Evolutionary conservation across 2,797 vertebrate species (phyloP).

Genomic region (Ctenosaura bakeri): DNA sequence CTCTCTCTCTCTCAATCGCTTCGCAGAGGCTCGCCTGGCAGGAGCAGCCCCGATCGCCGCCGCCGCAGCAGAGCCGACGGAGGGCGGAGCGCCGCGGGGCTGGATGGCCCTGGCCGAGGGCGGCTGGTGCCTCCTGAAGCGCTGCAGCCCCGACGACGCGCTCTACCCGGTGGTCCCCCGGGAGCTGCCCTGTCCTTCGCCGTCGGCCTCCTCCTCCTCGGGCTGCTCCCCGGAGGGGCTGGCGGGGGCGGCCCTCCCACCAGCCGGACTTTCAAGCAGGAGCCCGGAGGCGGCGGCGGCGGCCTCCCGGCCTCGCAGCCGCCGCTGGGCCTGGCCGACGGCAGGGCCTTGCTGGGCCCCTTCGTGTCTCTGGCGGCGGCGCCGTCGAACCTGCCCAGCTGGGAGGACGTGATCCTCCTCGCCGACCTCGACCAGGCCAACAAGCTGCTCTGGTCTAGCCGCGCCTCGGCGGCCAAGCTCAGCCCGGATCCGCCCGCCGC

Average conservation of each 20-base stretch:
- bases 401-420: conserved; percentile 94
- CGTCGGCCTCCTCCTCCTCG: conserved; percentile 72
- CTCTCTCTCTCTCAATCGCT: background rate
- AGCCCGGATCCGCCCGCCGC: conserved; percentile 75
- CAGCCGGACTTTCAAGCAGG: conserved; percentile 82
- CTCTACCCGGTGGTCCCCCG: conserved; percentile 84
- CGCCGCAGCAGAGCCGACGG: conserved; percentile 42
- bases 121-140: conserved; percentile 95
- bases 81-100: conserved; percentile 66
- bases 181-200: conserved; percentile 76
- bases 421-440: conserved; percentile 95
- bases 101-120: conserved; percentile 98
- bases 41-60: background rate
- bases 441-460: conserved; percentile 91
- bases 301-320: conserved; percentile 40
- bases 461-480: conserved; percentile 84
- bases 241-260: conserved; percentile 81
- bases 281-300: conserved; percentile 71
- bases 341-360: conserved; percentile 79
- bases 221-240: conserved; percentile 76
- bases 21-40: background rate
- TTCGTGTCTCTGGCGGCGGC: conserved; percentile 88
- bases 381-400: conserved; percentile 82
- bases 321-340: too few relatives aligned
- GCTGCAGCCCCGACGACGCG: conserved; percentile 86